Conservation (phyloP, 2,888 invertebrate genomes). For the Microctonus brassicae region DNA sequence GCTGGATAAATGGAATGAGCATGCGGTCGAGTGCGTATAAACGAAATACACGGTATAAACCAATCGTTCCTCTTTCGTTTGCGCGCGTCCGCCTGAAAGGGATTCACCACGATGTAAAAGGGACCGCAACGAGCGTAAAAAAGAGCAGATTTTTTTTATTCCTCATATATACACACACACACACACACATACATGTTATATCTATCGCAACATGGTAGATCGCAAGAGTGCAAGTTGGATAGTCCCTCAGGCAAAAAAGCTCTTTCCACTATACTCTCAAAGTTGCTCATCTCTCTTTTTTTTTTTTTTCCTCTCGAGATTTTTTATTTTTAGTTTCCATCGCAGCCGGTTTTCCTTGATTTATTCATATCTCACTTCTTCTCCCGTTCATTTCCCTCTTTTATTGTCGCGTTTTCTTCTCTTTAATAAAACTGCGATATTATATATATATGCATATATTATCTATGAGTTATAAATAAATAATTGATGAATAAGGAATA, state of each 20-base stretch:
- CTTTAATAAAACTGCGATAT: too few species aligned
- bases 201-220: neutral
- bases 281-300: neutral
- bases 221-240: neutral
- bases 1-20: slow-evolving; percentile 23
- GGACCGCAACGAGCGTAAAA: slow-evolving; percentile 44
- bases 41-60: slow-evolving; percentile 28
- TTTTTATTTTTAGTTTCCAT: neutral
- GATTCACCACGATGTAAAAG: slow-evolving; percentile 41
- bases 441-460: too few species aligned
- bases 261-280: neutral
- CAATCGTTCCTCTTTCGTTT: slow-evolving; percentile 34
- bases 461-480: too few species aligned
- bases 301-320: neutral
- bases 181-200: neutral
- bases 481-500: too few species aligned
- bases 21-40: slow-evolving; percentile 17
- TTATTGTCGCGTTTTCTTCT: too few species aligned
- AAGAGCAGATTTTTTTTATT: slow-evolving; percentile 6
- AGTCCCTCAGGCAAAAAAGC: slow-evolving; percentile 10
- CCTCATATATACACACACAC: neutral
- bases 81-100: slow-evolving; percentile 37
- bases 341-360: neutral
- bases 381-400: neutral
- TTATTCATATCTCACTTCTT: neutral